Percentiles rank a stretch among this genome's conserved stretches.
Evolutionary conservation across 1,140 invertebrate species (phyloP).

Genomic region (Drosophila murphyi): DNA sequence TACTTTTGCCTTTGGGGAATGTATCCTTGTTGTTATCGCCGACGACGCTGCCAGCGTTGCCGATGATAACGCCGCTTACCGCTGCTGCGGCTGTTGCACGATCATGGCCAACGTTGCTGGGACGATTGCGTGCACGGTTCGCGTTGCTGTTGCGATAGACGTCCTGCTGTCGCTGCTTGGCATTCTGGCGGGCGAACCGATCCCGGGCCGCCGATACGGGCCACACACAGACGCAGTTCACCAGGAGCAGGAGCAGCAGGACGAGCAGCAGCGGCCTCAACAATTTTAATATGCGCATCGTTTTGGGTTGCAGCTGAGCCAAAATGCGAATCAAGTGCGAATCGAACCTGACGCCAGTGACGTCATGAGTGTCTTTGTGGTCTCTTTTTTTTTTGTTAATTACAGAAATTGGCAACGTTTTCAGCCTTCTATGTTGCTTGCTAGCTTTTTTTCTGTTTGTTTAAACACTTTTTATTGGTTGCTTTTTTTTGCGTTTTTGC

Average conservation of each 20-base stretch:
- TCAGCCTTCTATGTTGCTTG: not conserved
- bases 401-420: slow-evolving; percentile 2
- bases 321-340: slow-evolving; percentile 12
- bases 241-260: slow-evolving; percentile 58
- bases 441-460: slow-evolving; percentile 4
- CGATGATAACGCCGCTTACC: slow-evolving; percentile 5
- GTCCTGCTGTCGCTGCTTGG: slow-evolving; percentile 46
- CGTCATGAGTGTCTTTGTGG: slow-evolving; percentile 49
- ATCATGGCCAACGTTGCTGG: slow-evolving; percentile 7
- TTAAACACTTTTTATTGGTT: slow-evolving; percentile 21
- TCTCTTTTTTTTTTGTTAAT: slow-evolving; percentile 1
- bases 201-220: slow-evolving; percentile 63
- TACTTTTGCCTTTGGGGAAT: slow-evolving; percentile 84
- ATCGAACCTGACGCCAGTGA: slow-evolving; percentile 40
- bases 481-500: slow-evolving; percentile 15
- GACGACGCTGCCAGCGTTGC: slow-evolving; percentile 15
- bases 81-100: slow-evolving; percentile 11
- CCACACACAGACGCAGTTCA: slow-evolving; percentile 60
- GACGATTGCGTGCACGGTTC: slow-evolving; percentile 29
- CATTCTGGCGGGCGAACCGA: slow-evolving; percentile 56
- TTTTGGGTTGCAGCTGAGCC: slow-evolving; percentile 15
- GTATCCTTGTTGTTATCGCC: slow-evolving; percentile 67
- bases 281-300: slow-evolving; percentile 43
- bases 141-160: slow-evolving; percentile 46
- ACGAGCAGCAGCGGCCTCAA: slow-evolving; percentile 46